Percentiles rank a stretch among this genome's conserved stretches.
phyloP scores from a whole-genome alignment of 2,888 invertebrate genomes.

The Phlogophora meticulosa region DNA sequence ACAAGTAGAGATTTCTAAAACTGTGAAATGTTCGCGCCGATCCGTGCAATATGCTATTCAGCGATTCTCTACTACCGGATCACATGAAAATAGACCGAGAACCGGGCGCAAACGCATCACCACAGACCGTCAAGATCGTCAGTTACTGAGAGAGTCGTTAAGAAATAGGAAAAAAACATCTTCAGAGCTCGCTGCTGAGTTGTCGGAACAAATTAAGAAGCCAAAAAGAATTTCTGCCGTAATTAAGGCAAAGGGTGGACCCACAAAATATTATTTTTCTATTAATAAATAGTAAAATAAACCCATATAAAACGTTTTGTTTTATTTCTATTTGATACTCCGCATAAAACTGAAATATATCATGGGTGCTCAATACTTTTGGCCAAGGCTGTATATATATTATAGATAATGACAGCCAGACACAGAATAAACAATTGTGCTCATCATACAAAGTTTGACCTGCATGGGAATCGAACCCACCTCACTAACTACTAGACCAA shows the following conservation, averaged over 20 bases:
- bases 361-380: constrained; percentile 32
- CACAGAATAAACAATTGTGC: constrained; percentile 37
- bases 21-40: constrained; percentile 41
- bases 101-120: constrained; percentile 50
- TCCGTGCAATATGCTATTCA: constrained; percentile 44
- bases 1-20: constrained; percentile 38
- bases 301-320: constrained; percentile 37
- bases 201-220: constrained; percentile 42
- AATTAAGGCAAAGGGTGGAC: constrained; percentile 41
- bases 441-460: constrained; percentile 31
- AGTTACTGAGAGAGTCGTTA: constrained; percentile 47
- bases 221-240: constrained; percentile 44
- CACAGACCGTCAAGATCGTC: constrained; percentile 44
- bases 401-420: constrained; percentile 38
- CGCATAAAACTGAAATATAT: constrained; percentile 39
- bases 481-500: constrained; percentile 31
- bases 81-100: constrained; percentile 49
- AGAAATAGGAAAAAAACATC: constrained; percentile 50
- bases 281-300: constrained; percentile 38
- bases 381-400: constrained; percentile 28
- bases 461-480: constrained; percentile 19
- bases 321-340: constrained; percentile 40
- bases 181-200: constrained; percentile 46
- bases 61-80: constrained; percentile 43
- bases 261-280: constrained; percentile 43